Evolutionary conservation across 2,797 vertebrate genomes (phyloP), one percentile per base, ranked within the genome.

Genomic region (Gallirallus australis): DNA sequence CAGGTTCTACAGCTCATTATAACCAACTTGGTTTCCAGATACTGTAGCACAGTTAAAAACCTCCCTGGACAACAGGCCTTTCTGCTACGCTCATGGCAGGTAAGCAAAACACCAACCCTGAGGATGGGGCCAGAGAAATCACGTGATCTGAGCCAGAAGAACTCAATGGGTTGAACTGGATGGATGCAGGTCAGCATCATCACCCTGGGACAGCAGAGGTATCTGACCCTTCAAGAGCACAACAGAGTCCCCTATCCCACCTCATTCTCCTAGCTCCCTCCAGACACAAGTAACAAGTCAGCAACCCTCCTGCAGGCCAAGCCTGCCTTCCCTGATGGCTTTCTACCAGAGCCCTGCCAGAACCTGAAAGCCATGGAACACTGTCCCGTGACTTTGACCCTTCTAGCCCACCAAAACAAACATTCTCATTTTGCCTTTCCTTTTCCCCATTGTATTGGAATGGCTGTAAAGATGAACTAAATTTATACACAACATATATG

Each of bases 221-320:
- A 84, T 2, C 24, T n/a, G 18, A 72, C 40, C 39, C 39, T 60
- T 63, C 70, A 56, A 56, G 48, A 65, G 42, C 24, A n/a, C 28
- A 47, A 27, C 6, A 18, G 6, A 71, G 13, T 15, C 20, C 77
- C 7, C 10, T 8, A n/a, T 87, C 31, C 57, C 35, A 63, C 15
- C 6, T 72, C 56, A 11, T 19, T 16, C 50, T 66, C 42, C 42
- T 6, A 48, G 45, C 1, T 87, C 57, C 40, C 23, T 82, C 17
- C n/a, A 17, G 35, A 57, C 30, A 37, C 6, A 61, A 16, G 12
- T 10, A 57, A 48, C 42, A 82, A 39, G 28, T 4, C 68, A 73
- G 27, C 0, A 1, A n/a, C 30, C 13, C 45, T 68, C 3, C 6
- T 0, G 0, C 9, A 59, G 68, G 25, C 70, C 70, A 75, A 64